Percentiles rank a stretch among this genome's conserved stretches.
phyloP scores from a whole-genome alignment of 2,797 vertebrate species.

The Mastacembelus armatus region DNA sequence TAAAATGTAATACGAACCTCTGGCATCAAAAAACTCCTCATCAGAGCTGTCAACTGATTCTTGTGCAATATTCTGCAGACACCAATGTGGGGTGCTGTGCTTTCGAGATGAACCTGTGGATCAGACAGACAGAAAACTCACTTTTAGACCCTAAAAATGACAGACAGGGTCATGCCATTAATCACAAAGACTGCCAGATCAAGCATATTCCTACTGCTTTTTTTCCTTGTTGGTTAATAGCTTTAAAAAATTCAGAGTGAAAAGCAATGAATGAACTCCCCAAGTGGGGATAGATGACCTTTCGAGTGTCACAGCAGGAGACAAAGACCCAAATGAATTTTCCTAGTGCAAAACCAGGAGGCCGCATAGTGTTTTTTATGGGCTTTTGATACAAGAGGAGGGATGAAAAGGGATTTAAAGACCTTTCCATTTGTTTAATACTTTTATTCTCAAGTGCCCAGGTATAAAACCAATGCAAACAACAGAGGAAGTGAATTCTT shows the following conservation, averaged over 20 bases:
- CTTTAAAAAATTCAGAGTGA: conserved; percentile 6
- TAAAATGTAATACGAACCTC: conserved; percentile 86
- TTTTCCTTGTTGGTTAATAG: conserved; percentile 3
- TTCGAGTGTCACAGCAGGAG: conserved; percentile 46
- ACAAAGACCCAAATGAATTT: conserved; percentile 51
- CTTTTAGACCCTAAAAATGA: conserved; percentile 15
- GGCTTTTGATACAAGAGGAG: conserved; percentile 45
- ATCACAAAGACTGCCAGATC: conserved; percentile 24
- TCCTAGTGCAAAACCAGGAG: no score
- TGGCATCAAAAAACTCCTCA: conserved; percentile 98
- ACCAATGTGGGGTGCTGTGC: conserved; percentile 88
- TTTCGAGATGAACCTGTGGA: conserved; percentile 83
- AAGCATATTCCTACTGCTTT: background rate
- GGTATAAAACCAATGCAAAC: conserved; percentile 28
- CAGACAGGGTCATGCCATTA: conserved; percentile 1
- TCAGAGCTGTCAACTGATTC: conserved; percentile 97
- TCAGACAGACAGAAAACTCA: conserved; percentile 22
- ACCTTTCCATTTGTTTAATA: conserved; percentile 44
- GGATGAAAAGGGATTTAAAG: conserved; percentile 41
- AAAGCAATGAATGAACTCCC: conserved; percentile 16
- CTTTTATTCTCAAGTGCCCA: conserved; percentile 20
- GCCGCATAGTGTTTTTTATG: conserved; percentile 23
- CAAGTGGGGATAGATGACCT: conserved; percentile 30
- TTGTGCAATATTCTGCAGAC: conserved; percentile 89
- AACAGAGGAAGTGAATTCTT: conserved; percentile 5